Evolutionary conservation across 2,888 invertebrate genomes (phyloP).

Genomic region (Eupeodes luniger): DNA sequence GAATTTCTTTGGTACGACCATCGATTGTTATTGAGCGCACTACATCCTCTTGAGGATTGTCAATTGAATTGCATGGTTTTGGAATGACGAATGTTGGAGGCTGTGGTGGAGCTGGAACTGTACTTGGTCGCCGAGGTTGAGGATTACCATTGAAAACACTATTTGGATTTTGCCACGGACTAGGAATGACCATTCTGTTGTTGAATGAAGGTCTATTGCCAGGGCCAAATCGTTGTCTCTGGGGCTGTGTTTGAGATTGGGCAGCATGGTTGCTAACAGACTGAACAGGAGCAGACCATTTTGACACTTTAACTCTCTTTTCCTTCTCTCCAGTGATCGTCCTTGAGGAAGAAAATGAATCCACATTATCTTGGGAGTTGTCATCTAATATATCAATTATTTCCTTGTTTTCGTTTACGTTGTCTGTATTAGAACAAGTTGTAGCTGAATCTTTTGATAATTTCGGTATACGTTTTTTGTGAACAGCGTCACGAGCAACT

Average conservation of each 20-base stretch:
- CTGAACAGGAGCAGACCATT: slow-evolving; percentile 78
- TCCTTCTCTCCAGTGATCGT: slow-evolving; percentile 26
- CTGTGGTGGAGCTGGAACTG: slow-evolving; percentile 77
- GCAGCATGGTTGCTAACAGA: slow-evolving; percentile 25
- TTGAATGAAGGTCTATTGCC: slow-evolving; percentile 43
- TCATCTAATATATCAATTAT: slow-evolving; percentile 24
- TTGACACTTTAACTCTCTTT: slow-evolving; percentile 80
- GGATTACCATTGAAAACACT: slow-evolving; percentile 54
- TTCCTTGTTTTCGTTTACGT: slow-evolving; percentile 72
- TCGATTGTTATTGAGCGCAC: slow-evolving; percentile 93
- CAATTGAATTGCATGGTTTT: slow-evolving; percentile 83
- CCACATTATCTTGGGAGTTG: slow-evolving; percentile 67
- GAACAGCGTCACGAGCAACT: slow-evolving; percentile 84
- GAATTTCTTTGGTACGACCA: slow-evolving; percentile 89
- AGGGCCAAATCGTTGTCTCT: slow-evolving; percentile 56
- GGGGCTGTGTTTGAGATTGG: slow-evolving; percentile 36
- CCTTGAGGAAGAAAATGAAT: slow-evolving; percentile 21
- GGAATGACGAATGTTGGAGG: slow-evolving; percentile 78
- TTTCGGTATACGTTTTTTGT: slow-evolving; percentile 84
- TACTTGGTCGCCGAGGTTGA: slow-evolving; percentile 13
- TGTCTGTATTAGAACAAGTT: slow-evolving; percentile 22
- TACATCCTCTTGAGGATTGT: slow-evolving; percentile 88
- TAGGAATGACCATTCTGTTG: slow-evolving; percentile 64
- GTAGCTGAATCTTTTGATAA: slow-evolving; percentile 73
- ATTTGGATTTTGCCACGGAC: slow-evolving; percentile 75